phyloP scores from a whole-genome alignment of 2,113 vertebrate genomes.

The Thunnus thynnus region DNA sequence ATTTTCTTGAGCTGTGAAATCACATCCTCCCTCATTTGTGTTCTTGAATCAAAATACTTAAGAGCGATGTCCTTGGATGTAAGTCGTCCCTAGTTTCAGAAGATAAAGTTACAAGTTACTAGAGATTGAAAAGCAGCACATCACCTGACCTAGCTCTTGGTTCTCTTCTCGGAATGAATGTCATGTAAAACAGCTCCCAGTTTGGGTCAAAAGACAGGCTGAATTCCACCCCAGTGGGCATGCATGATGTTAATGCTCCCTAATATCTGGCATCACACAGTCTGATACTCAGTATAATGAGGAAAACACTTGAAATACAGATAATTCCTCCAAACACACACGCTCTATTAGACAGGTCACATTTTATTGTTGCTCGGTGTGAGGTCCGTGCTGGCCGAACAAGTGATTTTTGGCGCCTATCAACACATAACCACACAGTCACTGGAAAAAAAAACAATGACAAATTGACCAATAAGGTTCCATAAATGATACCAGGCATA shows the following conservation, averaged over 20 bases:
- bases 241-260: conserved; percentile 68
- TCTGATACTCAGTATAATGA: conserved; percentile 61
- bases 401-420: conserved; percentile 44
- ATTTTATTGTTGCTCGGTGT: conserved; percentile 39
- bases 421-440: neutral
- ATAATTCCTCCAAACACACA: conserved; percentile 64
- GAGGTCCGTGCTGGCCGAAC: conserved; percentile 22
- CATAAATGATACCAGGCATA: conserved; percentile 41
- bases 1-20: conserved; percentile 7
- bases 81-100: conserved; percentile 32
- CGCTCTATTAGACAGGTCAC: conserved; percentile 50
- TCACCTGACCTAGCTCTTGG: conserved; percentile 38
- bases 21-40: conserved; percentile 20
- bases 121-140: conserved; percentile 22
- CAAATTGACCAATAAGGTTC: conserved; percentile 27
- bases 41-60: conserved; percentile 27
- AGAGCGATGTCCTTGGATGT: conserved; percentile 23
- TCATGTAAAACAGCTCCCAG: conserved; percentile 31
- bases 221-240: conserved; percentile 60
- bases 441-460: conserved; percentile 6
- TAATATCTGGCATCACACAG: conserved; percentile 70
- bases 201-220: conserved; percentile 30
- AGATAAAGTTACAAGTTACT: neutral
- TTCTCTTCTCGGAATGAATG: conserved; percentile 50
- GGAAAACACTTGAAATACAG: conserved; percentile 66